These are phyloP conservation scores for Cotesia glomerata DNA, from an alignment of 1,140 invertebrate species.

Conservation along the genomic window DNA sequence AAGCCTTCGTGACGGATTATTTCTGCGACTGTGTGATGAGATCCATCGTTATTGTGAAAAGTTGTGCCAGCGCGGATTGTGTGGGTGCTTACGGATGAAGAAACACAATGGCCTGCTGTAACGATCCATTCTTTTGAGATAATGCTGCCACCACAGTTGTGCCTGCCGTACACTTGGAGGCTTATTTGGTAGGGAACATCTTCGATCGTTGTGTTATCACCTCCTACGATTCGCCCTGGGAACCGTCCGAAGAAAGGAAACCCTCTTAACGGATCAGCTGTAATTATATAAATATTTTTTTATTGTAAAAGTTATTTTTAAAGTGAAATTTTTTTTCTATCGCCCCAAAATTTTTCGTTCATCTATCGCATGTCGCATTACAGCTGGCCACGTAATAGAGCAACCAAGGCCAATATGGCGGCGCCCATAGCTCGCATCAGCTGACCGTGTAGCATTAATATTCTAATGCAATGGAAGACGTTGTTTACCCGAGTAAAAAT, in stretches of 20 bases:
- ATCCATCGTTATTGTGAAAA: conserved; percentile 13
- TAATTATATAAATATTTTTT: neutral
- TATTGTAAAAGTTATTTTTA: too few species aligned
- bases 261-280: conserved; percentile 1
- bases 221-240: conserved; percentile 65
- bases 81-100: neutral
- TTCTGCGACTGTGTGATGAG: conserved; percentile 19
- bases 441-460: too few species aligned
- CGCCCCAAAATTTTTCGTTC: too few species aligned
- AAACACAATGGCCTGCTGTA: conserved; percentile 69
- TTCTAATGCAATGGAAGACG: too few species aligned
- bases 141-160: conserved; percentile 70
- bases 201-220: conserved; percentile 63
- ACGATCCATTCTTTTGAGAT: conserved; percentile 64
- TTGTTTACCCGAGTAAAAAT: too few species aligned
- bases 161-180: conserved; percentile 59
- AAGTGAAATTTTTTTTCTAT: too few species aligned
- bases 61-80: conserved; percentile 28
- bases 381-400: too few species aligned
- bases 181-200: conserved; percentile 69
- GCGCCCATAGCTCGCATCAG: too few species aligned
- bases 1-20: conserved; percentile 27
- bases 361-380: too few species aligned
- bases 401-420: too few species aligned
- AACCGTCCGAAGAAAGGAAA: neutral